A percentile compares a stretch with the other conserved stretches of the same genome.
Evolutionary conservation across 2,113 vertebrate species (phyloP).

Genomic region (Vireo altiloquus): DNA sequence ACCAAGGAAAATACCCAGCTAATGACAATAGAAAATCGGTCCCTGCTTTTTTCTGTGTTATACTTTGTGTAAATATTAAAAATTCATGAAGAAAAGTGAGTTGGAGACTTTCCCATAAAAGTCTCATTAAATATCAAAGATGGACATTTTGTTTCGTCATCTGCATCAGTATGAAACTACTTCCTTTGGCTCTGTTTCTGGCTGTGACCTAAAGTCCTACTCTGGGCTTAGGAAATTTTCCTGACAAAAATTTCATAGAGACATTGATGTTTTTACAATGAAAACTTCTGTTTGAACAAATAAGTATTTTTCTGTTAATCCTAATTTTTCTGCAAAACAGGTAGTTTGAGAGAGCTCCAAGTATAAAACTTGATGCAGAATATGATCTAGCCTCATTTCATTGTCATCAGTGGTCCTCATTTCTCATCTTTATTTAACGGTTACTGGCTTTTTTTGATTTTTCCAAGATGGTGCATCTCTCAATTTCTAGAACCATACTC

Average conservation of each 20-base stretch:
- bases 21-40: neutral
- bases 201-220: neutral
- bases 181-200: neutral
- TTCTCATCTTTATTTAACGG: neutral
- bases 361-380: neutral
- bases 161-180: neutral
- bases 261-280: neutral
- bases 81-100: neutral
- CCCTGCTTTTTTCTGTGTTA: neutral
- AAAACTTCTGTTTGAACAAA: neutral
- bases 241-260: neutral
- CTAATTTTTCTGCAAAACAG: neutral
- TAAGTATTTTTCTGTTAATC: neutral
- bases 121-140: neutral
- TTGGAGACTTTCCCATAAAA: neutral
- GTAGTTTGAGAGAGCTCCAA: neutral
- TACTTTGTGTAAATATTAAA: neutral
- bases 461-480: neutral
- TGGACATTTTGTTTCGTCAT: neutral
- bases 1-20: neutral
- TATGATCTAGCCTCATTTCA: neutral
- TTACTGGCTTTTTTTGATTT: neutral
- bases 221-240: neutral
- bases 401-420: neutral
- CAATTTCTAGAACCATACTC: neutral